Conservation (phyloP, 2,888 invertebrate species). For the Drosophila vallismaia region DNA sequence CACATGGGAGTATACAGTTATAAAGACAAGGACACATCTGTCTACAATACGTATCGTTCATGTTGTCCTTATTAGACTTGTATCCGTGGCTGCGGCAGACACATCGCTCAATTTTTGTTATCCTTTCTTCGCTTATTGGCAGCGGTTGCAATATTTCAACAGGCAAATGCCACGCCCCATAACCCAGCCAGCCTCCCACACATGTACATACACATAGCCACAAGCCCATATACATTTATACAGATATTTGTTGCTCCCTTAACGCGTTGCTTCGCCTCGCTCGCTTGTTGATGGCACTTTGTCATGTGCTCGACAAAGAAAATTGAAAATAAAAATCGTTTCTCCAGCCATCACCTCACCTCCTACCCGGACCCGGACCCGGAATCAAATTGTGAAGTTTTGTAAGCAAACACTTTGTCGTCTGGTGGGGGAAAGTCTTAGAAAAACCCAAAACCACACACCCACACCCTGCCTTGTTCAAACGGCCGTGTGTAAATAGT, state of each 20-base stretch:
- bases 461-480: conserved; percentile 22
- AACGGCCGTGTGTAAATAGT: conserved; percentile 36
- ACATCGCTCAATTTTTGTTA: conserved; percentile 48
- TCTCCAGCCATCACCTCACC: conserved; percentile 17
- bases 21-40: conserved; percentile 15
- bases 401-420: conserved; percentile 40
- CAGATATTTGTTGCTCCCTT: conserved; percentile 45
- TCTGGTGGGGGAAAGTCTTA: not conserved
- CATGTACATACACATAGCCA: not conserved
- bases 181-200: conserved; percentile 2
- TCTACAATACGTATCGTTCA: conserved; percentile 41
- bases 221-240: not conserved
- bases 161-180: conserved; percentile 50
- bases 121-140: conserved; percentile 47
- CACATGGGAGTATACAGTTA: not conserved
- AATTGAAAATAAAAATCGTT: conserved; percentile 75
- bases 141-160: conserved; percentile 60
- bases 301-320: conserved; percentile 72
- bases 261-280: conserved; percentile 32
- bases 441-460: conserved; percentile 30
- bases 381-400: conserved; percentile 66
- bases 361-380: conserved; percentile 43
- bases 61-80: conserved; percentile 50
- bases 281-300: conserved; percentile 69
- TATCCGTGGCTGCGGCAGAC: conserved; percentile 30